Percentiles rank a stretch among this genome's conserved stretches.
phyloP scores from a whole-genome alignment of 2,888 invertebrate species.

The Caenorhabditis angaria region DNA sequence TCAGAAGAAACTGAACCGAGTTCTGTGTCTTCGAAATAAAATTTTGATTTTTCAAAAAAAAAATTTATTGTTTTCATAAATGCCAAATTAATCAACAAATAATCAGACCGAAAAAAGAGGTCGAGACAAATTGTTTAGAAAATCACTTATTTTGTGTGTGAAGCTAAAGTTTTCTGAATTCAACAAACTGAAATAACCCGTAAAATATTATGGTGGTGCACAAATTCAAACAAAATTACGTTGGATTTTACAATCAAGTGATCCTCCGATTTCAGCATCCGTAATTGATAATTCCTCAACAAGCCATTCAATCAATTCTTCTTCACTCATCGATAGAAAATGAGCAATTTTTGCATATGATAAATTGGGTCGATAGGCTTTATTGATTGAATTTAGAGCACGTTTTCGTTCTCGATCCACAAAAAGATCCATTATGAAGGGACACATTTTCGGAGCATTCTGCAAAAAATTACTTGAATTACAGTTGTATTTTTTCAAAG shows the following conservation, averaged over 20 bases:
- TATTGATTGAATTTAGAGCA: constrained; percentile 90
- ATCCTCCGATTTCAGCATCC: constrained; percentile 65
- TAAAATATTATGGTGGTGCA: too few species aligned
- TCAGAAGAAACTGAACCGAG: too few species aligned
- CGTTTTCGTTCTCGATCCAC: constrained; percentile 90
- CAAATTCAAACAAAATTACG: constrained; percentile 1
- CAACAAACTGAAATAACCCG: too few species aligned
- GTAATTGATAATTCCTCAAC: constrained; percentile 78
- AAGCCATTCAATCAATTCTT: constrained; percentile 86
- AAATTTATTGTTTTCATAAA: too few species aligned
- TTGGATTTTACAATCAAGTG: constrained; percentile 32
- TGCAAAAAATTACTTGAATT: constrained; percentile 69
- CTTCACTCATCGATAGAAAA: constrained; percentile 87
- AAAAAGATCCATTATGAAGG: constrained; percentile 97
- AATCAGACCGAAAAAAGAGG: too few species aligned
- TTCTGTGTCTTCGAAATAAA: too few species aligned
- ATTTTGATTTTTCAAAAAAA: too few species aligned
- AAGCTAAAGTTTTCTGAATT: too few species aligned
- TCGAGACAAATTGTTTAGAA: too few species aligned
- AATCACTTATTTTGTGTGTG: too few species aligned
- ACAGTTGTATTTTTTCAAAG: too few species aligned
- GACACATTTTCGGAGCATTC: constrained; percentile 90
- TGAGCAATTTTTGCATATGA: constrained; percentile 85
- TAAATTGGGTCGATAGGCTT: constrained; percentile 92
- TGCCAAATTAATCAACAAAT: too few species aligned